phyloP scores from a whole-genome alignment of 37 sponge, comb jelly and placozoan species.

The Eunapius fragilis region DNA sequence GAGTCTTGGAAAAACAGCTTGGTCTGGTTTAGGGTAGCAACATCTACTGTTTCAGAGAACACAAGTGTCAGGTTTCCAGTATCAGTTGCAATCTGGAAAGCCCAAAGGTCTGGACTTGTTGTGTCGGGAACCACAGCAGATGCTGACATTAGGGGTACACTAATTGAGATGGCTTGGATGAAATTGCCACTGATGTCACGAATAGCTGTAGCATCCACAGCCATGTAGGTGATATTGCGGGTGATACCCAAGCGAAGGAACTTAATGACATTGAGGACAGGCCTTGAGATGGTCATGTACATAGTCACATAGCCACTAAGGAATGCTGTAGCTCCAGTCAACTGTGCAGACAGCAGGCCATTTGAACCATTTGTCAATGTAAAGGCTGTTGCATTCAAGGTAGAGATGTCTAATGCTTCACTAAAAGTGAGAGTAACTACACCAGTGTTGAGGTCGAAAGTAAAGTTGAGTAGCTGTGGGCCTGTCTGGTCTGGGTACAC shows the following conservation, averaged over 20 bases:
- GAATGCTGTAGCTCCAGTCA: constrained; percentile 12
- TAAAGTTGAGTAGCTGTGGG: constrained; percentile 42
- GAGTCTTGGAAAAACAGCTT: constrained; percentile 65
- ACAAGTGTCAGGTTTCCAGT: constrained; percentile 70
- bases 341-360: constrained; percentile 38
- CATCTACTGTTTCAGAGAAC: constrained; percentile 75
- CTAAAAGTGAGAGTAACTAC: constrained; percentile 58
- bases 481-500: constrained; percentile 58
- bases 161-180: constrained; percentile 16
- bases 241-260: constrained; percentile 44
- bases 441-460: constrained; percentile 66
- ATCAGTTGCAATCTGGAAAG: constrained; percentile 63
- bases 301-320: constrained; percentile 35
- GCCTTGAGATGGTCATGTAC: constrained; percentile 31
- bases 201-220: constrained; percentile 36
- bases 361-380: constrained; percentile 34
- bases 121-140: constrained; percentile 40
- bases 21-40: constrained; percentile 41
- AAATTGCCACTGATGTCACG: constrained; percentile 51
- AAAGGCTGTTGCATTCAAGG: constrained; percentile 38
- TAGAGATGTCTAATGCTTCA: constrained; percentile 61
- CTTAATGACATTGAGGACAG: constrained; percentile 72
- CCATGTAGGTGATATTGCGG: constrained; percentile 59
- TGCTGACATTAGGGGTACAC: constrained; percentile 34
- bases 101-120: constrained; percentile 39